Conservation (phyloP, 1,140 invertebrate genomes). For the Trachymyrmex septentrionalis region DNA sequence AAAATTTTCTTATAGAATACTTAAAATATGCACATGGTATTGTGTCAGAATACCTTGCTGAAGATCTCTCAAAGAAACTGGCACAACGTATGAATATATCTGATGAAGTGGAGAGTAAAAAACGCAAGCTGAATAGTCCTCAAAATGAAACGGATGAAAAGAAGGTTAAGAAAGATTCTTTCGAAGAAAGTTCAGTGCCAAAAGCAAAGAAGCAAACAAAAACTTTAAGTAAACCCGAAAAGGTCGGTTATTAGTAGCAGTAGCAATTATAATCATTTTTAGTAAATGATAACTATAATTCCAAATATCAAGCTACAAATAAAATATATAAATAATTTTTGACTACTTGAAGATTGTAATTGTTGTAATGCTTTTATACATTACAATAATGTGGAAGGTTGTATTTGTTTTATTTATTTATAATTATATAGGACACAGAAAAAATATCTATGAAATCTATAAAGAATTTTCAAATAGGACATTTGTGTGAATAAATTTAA, state of each 20-base stretch:
- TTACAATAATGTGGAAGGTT: background rate
- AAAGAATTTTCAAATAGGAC: background rate
- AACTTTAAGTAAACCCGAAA: constrained; percentile 82
- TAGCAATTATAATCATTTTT: constrained; percentile 4
- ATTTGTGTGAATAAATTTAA: constrained; percentile 12
- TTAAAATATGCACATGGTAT: constrained; percentile 90
- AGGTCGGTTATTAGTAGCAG: constrained; percentile 72
- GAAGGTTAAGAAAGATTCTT: constrained; percentile 79
- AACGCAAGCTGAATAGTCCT: constrained; percentile 87
- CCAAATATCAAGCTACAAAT: constrained; percentile 20
- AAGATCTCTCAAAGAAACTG: constrained; percentile 89
- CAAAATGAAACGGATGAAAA: constrained; percentile 81
- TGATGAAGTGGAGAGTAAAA: constrained; percentile 87
- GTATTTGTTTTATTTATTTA: constrained; percentile 22
- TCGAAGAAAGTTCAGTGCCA: constrained; percentile 74
- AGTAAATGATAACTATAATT: constrained; percentile 3
- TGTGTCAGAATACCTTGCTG: constrained; percentile 90
- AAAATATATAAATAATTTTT: constrained; percentile 7
- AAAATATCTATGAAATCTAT: constrained; percentile 19
- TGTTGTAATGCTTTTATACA: background rate
- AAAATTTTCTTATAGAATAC: constrained; percentile 86
- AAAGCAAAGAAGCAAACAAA: constrained; percentile 77
- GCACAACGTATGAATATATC: constrained; percentile 89
- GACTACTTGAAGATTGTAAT: background rate
- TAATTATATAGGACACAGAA: background rate